These are phyloP conservation scores for Anodontia alba DNA, from an alignment of 2,888 invertebrate genomes.

Conservation along the genomic window DNA sequence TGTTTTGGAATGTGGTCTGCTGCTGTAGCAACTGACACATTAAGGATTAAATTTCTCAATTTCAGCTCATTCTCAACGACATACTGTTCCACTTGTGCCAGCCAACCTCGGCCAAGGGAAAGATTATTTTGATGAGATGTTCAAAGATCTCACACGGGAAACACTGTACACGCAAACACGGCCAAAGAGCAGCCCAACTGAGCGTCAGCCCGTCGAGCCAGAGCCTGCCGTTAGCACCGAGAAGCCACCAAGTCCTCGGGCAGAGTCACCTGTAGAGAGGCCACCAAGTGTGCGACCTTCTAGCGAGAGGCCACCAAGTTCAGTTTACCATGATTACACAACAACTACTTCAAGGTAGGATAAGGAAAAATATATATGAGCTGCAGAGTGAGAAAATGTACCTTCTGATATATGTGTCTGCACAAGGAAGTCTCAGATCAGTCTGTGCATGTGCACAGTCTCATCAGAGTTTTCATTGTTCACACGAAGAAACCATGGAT, in stretches of 20 bases:
- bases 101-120: conserved; percentile 77
- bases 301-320: conserved; percentile 57
- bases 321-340: conserved; percentile 78
- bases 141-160: conserved; percentile 74
- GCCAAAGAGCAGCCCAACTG: conserved; percentile 60
- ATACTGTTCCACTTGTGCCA: conserved; percentile 53
- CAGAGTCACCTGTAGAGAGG: conserved; percentile 12
- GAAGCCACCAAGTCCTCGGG: conserved; percentile 2
- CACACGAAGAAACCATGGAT: no score
- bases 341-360: conserved; percentile 78
- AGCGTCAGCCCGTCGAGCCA: neutral
- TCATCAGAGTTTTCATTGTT: no score
- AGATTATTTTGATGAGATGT: conserved; percentile 83
- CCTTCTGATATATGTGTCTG: no score
- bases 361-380: no score
- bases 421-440: no score
- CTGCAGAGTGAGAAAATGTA: no score
- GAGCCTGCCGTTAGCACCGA: neutral
- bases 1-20: no score
- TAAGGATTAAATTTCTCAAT: neutral
- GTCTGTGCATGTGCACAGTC: no score
- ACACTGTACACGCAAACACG: conserved; percentile 68
- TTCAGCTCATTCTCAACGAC: conserved; percentile 5
- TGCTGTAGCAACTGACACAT: no score
- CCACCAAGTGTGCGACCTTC: conserved; percentile 10